phyloP scores from a whole-genome alignment of 1,140 invertebrate species.

The Drosophila nigromelanica region DNA sequence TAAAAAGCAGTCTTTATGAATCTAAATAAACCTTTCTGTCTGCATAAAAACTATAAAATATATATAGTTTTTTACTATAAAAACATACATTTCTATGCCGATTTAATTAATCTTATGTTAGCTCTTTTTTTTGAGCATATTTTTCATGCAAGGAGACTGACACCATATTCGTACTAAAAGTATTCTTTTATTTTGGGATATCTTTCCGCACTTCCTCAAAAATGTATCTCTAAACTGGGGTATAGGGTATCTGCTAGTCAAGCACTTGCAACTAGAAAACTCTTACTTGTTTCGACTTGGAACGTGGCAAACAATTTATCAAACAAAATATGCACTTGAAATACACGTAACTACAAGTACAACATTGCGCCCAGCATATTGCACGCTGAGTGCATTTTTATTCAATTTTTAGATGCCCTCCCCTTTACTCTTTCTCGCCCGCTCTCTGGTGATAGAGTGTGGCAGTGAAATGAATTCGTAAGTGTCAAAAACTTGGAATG shows the following conservation, averaged over 20 bases:
- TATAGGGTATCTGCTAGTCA: neutral
- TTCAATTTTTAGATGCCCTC: conserved; percentile 50
- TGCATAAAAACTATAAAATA: too few species aligned
- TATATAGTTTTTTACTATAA: too few species aligned
- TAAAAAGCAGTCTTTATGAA: too few species aligned
- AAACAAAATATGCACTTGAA: conserved; percentile 81
- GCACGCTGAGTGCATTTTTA: conserved; percentile 74
- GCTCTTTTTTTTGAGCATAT: too few species aligned
- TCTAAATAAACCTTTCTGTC: too few species aligned
- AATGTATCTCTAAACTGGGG: neutral
- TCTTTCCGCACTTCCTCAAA: too few species aligned
- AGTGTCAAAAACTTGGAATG: conserved; percentile 61
- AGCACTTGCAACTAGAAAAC: neutral
- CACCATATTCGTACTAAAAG: too few species aligned
- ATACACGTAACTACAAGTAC: conserved; percentile 60
- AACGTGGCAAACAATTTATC: conserved; percentile 80
- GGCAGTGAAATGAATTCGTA: conserved; percentile 74
- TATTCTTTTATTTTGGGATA: too few species aligned
- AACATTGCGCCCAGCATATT: conserved; percentile 33
- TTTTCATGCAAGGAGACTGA: too few species aligned
- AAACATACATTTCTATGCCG: too few species aligned
- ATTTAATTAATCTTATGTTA: too few species aligned
- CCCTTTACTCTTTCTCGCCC: neutral
- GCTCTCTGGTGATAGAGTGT: conserved; percentile 64
- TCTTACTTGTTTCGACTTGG: conserved; percentile 59